Evolutionary conservation across 2,113 vertebrate genomes (phyloP).

Genomic region (Casuarius casuarius): DNA sequence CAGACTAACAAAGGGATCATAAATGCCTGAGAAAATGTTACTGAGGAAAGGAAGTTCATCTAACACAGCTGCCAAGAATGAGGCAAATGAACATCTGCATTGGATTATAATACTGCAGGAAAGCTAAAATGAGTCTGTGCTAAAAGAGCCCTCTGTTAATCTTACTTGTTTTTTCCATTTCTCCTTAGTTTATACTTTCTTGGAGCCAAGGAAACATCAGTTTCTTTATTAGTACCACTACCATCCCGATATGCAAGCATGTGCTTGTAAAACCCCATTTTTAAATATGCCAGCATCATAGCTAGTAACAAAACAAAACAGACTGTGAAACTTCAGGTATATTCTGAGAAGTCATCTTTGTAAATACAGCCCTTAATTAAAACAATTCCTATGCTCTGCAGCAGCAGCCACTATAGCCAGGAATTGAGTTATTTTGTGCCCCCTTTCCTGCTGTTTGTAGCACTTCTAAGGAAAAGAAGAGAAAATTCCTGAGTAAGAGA

Average conservation of each 20-base stretch:
- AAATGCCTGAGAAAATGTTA: conserved; percentile 60
- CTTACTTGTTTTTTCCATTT: conserved; percentile 50
- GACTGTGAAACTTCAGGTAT: not conserved
- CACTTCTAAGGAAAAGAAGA: not conserved
- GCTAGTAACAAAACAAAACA: not conserved
- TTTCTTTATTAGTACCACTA: not conserved
- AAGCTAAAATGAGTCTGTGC: conserved; percentile 16
- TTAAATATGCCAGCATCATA: not conserved
- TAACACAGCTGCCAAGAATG: conserved; percentile 49
- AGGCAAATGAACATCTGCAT: conserved; percentile 65
- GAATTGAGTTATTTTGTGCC: not conserved
- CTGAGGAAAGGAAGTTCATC: conserved; percentile 53
- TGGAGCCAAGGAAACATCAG: not conserved
- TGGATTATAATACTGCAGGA: conserved; percentile 50
- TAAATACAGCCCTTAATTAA: not conserved
- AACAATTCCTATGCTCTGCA: not conserved
- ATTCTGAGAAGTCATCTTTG: not conserved
- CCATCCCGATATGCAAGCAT: not conserved
- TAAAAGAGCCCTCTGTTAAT: conserved; percentile 43
- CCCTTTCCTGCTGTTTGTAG: not conserved
- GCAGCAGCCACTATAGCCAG: not conserved
- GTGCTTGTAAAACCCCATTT: not conserved
- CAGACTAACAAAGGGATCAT: conserved; percentile 27
- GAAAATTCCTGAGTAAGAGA: not conserved
- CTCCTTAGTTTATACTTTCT: conserved; percentile 16